Base-by-base conservation (phyloP, 2,113 vertebrate species). In the Phaethornis superciliosus region DNA sequence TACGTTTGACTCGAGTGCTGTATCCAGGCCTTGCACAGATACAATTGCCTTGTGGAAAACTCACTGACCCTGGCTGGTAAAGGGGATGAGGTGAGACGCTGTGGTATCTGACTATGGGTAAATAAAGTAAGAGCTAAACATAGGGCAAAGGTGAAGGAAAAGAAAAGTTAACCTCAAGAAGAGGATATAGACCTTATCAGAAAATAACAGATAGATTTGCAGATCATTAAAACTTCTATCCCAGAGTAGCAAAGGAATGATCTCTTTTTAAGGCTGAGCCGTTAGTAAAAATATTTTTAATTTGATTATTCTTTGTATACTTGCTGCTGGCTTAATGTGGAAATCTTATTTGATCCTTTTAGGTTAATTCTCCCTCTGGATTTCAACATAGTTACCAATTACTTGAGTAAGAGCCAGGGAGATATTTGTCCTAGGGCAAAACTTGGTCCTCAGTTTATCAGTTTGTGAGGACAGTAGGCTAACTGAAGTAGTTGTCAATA, bases 1-100 rank as follows among this genome's bases (percentile, higher is more conserved):
- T 54, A 15, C 2, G 4, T n/a, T 58, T 67, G 60, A 71, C 22
- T 63, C 0, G 0, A 4, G 6, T 58, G 42, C 42, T 37, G 14
- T 15, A 44, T 30, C 47, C 70, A 32, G 19, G 52, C 37, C 52
- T 32, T 13, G 52, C 3, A 59, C 23, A 59, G 47, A 27, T 16
- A 37, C 65, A 88, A 58, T 14, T 30, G 32, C 32, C 44, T 30
- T 3, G 2, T 56, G 55, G 17, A 33, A 15, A 0, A 2, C 23
- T 49, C 33, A 15, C 28, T 37, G 23, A 19, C 46, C 28, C 17
- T 4, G 67, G 58, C 59, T 82, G 76, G 24, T 26, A 58, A 55
- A 79, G 58, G 32, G 33, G 21, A 49, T 51, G 40, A 67, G 55
- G 56, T 26, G 30, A 60, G 32, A 52, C n/a, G 16, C 1, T 7